Conservation (phyloP, 1,140 invertebrate species). For the Armadillidium nasatum region DNA sequence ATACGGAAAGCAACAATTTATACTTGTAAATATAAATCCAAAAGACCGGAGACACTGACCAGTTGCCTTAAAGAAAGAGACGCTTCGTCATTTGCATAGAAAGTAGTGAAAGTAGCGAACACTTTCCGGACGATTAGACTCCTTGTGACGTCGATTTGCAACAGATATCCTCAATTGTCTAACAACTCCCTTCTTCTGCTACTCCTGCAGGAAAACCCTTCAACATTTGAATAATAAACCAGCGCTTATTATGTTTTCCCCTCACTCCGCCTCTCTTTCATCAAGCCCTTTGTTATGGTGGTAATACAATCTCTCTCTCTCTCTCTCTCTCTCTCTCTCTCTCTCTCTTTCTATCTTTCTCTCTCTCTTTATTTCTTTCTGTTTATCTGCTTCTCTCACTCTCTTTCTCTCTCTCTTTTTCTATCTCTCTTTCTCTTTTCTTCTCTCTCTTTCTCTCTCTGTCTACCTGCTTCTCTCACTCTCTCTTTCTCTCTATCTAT, state of each 20-base stretch:
- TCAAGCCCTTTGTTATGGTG: too few relatives aligned
- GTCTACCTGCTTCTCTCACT: too few relatives aligned
- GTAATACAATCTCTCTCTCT: neutral
- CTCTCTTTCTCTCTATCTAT: too few relatives aligned
- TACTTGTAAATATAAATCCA: too few relatives aligned
- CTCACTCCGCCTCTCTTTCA: neutral
- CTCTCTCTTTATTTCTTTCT: neutral
- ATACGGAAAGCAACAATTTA: too few relatives aligned
- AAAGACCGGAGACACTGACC: too few relatives aligned
- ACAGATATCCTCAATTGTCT: neutral
- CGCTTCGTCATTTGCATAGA: neutral
- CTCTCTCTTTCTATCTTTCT: neutral
- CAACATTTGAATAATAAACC: slow-evolving; percentile 5
- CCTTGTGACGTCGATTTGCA: slow-evolving; percentile 1
- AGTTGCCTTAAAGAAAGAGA: neutral
- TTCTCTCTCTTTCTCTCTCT: too few relatives aligned
- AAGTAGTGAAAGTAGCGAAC: neutral
- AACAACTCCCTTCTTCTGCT: neutral
- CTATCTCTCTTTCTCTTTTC: too few relatives aligned
- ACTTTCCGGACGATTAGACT: neutral
- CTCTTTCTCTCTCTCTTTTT: too few relatives aligned
- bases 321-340: neutral
- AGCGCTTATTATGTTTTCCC: neutral
- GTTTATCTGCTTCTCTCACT: neutral
- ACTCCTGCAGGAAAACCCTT: neutral